Evolutionary conservation across 1,140 invertebrate genomes (phyloP), one percentile per base, ranked within the genome.

Genomic region (Brachionus calyciflorus): DNA sequence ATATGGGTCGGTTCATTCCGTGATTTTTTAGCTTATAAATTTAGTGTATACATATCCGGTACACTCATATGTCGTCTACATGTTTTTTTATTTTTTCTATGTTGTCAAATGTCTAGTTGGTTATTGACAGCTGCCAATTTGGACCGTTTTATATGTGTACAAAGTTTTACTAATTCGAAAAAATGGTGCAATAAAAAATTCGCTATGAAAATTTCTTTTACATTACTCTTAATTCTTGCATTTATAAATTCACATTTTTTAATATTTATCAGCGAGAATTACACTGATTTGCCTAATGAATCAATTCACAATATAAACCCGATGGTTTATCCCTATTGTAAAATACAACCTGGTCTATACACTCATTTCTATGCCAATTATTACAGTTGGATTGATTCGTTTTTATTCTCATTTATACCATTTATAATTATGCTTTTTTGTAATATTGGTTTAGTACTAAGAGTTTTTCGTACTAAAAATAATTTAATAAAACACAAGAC

Each of bases 181-280:
- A 49, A 49, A 51, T 73, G 46, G 46, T 73, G 69, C 24, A 73
- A 37, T 10, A 30, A 28, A 40, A 17, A 41, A 73, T 12, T 33
- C 26, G 69, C 69, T 7, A 21, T 6, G 7, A 73, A 51, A 73
- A 49, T 73, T 7, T 33, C 48, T 10, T 6, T 55, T 21, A 21
- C n/a, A 6, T 10, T 73, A 51, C 51, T 73, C 10, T 12, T 26
- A 10, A 41, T 12, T 10, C 28, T 73, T n/a, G 69, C 46, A 1
- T 37, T 73, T 14, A 51, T 73, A 49, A 73, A 73, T n/a, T 48
- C 69, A 24, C 69, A 73, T 17, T 73, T 73, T 73, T 17, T 73
- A 2, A 0, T 73, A 19, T 51, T 73, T 10, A 14, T 73, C 30
- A 40, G 19, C 12, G 69, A 51, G 0, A 21, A 73, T 48, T 37